A percentile compares a stretch with the other conserved stretches of the same genome.
Evolutionary conservation across 1,140 invertebrate genomes (phyloP).

Genomic region (Lepidurus couesii): DNA sequence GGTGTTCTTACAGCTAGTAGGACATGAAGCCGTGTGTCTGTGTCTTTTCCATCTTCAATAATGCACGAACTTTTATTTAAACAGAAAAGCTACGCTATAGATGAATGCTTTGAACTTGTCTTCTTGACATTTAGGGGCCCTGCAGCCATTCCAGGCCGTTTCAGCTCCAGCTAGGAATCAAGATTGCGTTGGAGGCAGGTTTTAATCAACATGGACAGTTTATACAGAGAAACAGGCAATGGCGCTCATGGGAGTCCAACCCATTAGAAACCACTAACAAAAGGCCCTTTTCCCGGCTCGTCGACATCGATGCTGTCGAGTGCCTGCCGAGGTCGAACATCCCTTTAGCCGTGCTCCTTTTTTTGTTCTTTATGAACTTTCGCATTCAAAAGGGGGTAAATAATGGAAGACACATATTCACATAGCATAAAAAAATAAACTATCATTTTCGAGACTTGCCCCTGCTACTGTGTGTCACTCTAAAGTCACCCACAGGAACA

Average conservation of each 20-base stretch:
- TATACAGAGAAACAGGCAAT: not conserved
- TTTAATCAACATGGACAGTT: conserved; percentile 6
- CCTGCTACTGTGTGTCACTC: not conserved
- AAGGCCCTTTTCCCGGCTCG: not conserved
- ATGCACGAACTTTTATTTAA: not conserved
- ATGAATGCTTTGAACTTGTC: not conserved
- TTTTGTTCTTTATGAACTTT: not conserved
- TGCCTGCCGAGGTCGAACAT: not conserved
- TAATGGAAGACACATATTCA: not conserved
- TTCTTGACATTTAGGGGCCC: not conserved
- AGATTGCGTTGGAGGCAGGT: not conserved
- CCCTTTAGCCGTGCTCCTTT: not conserved
- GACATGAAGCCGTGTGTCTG: not conserved
- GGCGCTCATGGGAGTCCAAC: not conserved
- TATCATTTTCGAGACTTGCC: not conserved
- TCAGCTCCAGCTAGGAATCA: conserved; percentile 1
- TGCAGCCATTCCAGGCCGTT: not conserved
- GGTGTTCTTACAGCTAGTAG: no score
- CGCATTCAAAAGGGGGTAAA: not conserved
- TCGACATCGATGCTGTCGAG: not conserved
- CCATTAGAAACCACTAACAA: not conserved
- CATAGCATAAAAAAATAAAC: not conserved
- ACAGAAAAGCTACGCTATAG: not conserved
- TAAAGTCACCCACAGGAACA: not conserved
- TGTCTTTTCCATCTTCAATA: not conserved